Base-by-base conservation (phyloP, 2,113 vertebrate genomes). In the Myrmecobius fasciatus region DNA sequence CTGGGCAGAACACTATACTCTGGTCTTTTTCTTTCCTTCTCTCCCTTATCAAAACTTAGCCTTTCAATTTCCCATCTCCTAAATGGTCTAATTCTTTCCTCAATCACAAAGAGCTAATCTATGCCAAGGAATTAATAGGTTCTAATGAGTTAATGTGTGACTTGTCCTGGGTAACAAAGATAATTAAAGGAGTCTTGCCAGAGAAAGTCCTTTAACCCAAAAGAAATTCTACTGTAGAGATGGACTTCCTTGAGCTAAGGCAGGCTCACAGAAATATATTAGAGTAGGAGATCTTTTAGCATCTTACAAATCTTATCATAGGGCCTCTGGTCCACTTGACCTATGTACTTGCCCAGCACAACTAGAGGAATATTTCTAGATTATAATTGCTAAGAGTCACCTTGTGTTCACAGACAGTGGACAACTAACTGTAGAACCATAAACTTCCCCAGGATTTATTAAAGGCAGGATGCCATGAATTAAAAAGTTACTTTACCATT, bases 401-500 rank as follows among this genome's bases (percentile, higher is more conserved):
- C 60, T 51, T 91, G 26, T 11, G 6, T 26, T 52, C 9, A 0
- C 20, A 91, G n/a, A 83, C 49, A 91, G 67, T 96, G 17, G 20
- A 47, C 67, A 89, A 3, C 26, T 53, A 91, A 75, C 31, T 31
- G 20, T n/a, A 25, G 20, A 83, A 43, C 36, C 67, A 83, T n/a
- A 83, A 22, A 83, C 36, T 67, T 89, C 83, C 60, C 67, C 8
- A 8, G 5, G 12, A 3, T 20, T 53, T 24, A 8, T 20, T 10
- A 67, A n/a, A 90, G 90, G 54, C 48, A 92, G 22, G 48, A 9
- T 47, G 90, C 91, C 53, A 67, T 10, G 88, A 5, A 91, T 22
- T 20, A 0, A 54, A 91, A 49, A 92, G 52, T 8, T n/a, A 93
- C 31, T 14, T 97, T 99, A 99, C 99, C 99, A 97, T 98, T 98